Percentiles rank a stretch among this genome's conserved stretches.
These are phyloP conservation scores for Lepisosteus oculatus DNA, from an alignment of 2,113 vertebrate species.

Conservation along the genomic window DNA sequence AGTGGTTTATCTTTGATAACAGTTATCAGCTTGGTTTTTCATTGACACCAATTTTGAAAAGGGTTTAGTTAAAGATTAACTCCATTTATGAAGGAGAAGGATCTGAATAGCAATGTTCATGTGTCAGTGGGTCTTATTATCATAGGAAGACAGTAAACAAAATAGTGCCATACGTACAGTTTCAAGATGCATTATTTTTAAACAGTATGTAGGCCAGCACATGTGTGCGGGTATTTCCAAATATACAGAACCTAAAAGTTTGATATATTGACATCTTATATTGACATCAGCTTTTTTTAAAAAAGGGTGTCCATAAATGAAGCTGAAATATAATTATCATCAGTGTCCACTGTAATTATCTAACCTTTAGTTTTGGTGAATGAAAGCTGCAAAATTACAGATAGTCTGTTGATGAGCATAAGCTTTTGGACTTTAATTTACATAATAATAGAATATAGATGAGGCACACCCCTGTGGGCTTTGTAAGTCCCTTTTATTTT, in stretches of 20 bases:
- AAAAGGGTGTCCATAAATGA: not conserved
- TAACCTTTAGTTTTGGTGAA: not conserved
- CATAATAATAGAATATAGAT: not conserved
- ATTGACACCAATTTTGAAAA: too few relatives aligned
- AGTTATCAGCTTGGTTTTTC: too few relatives aligned
- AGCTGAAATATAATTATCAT: conserved; percentile 1
- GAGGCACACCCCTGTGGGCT: not conserved
- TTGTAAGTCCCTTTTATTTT: not conserved
- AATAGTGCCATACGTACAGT: too few relatives aligned
- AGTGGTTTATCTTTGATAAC: too few relatives aligned
- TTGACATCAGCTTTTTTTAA: not conserved
- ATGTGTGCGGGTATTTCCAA: too few relatives aligned
- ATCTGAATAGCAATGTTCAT: too few relatives aligned
- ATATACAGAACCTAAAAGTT: not conserved
- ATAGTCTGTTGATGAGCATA: not conserved
- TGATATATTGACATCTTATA: not conserved
- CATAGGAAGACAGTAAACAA: too few relatives aligned
- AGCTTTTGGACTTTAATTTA: not conserved
- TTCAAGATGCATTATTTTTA: too few relatives aligned
- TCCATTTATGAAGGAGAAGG: too few relatives aligned
- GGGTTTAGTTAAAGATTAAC: too few relatives aligned
- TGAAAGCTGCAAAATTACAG: not conserved
- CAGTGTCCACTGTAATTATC: not conserved
- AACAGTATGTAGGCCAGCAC: too few relatives aligned
- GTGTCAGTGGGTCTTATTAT: too few relatives aligned